Evolutionary conservation across 1,140 invertebrate species (phyloP).

Genomic region (Lithobius niger): DNA sequence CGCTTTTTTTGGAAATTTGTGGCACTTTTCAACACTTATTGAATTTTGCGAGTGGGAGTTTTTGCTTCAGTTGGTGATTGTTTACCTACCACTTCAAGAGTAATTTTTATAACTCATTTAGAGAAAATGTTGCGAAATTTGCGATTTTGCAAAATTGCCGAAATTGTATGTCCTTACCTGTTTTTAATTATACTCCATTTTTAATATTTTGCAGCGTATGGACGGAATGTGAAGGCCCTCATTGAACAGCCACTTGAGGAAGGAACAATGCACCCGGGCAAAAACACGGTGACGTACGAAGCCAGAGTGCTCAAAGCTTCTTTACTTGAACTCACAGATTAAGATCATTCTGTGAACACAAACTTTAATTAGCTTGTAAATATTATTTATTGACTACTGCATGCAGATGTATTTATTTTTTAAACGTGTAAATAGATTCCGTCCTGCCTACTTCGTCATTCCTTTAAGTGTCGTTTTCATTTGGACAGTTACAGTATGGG

Average conservation of each 20-base stretch:
- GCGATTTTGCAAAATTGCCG: too few relatives aligned
- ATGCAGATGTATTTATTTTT: not conserved
- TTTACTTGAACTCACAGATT: constrained; percentile 37
- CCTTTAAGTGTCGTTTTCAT: not conserved
- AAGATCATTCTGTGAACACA: not conserved
- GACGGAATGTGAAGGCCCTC: constrained; percentile 65
- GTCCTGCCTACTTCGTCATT: too few relatives aligned
- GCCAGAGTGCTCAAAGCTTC: constrained; percentile 70
- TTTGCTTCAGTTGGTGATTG: too few relatives aligned
- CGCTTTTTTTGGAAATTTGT: too few relatives aligned
- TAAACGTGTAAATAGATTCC: too few relatives aligned
- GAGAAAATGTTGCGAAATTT: too few relatives aligned
- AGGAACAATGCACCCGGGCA: constrained; percentile 52
- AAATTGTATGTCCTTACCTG: too few relatives aligned
- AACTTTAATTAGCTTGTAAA: not conserved
- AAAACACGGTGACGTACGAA: constrained; percentile 88
- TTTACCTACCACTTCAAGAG: too few relatives aligned
- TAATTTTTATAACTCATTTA: too few relatives aligned
- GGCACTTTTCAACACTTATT: too few relatives aligned
- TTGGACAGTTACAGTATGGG: not conserved
- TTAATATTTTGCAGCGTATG: constrained; percentile 51
- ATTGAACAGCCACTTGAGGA: constrained; percentile 69
- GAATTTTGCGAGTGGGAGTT: too few relatives aligned
- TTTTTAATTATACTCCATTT: too few relatives aligned
- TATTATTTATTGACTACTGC: not conserved